These are phyloP conservation scores for Halisarca cf. caerulea DNA, from an alignment of 37 sponge, comb jelly and placozoan genomes.

Conservation along the genomic window DNA sequence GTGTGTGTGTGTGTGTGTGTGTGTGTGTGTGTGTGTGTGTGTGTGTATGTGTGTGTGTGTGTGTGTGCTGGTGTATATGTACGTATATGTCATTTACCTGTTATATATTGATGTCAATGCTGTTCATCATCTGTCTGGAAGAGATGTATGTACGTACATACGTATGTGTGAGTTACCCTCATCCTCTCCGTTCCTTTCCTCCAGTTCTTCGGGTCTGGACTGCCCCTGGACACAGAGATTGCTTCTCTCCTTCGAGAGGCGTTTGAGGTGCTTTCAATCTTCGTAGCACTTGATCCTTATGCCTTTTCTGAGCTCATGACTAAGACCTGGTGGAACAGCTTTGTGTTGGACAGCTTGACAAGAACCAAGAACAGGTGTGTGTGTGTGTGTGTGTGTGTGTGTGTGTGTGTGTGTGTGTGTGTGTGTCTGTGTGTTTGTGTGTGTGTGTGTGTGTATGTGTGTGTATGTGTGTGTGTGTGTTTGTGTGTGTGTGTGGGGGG, in stretches of 20 bases:
- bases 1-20: background rate
- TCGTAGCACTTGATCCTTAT: constrained; percentile 48
- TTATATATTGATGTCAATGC: background rate
- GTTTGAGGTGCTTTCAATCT: constrained; percentile 51
- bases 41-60: no score
- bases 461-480: background rate
- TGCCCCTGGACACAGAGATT: constrained; percentile 55
- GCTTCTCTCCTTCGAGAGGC: constrained; percentile 18
- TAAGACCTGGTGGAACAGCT: constrained; percentile 60
- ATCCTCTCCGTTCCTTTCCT: background rate
- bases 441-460: background rate
- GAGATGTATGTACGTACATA: no score
- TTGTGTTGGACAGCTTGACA: constrained; percentile 62
- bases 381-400: no score
- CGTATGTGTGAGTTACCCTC: background rate
- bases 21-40: background rate
- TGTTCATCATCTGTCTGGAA: no score
- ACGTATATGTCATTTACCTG: background rate
- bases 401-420: background rate
- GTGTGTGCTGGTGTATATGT: no score
- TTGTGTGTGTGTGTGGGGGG: background rate
- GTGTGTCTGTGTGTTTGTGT: background rate
- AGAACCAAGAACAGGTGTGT: constrained; percentile 67
- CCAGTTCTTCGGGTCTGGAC: constrained; percentile 47
- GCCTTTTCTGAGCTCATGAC: constrained; percentile 37